Conservation (phyloP, 2,888 invertebrate species). For the Stenichneumon culpator region DNA sequence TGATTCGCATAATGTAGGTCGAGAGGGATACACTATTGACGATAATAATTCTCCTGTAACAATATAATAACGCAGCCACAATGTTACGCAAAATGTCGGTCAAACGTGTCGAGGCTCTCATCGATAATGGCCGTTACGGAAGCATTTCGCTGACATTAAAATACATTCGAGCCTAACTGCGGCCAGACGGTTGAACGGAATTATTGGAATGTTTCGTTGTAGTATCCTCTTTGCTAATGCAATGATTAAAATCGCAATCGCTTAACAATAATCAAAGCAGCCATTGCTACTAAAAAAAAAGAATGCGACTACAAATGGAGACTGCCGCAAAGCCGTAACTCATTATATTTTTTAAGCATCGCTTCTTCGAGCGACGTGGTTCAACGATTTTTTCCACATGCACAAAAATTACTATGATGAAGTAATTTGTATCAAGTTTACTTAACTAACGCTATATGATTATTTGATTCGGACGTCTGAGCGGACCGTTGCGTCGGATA, state of each 20-base stretch:
- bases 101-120: slow-evolving; percentile 39
- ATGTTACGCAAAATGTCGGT: slow-evolving; percentile 16
- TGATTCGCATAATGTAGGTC: slow-evolving; percentile 11
- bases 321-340: neutral
- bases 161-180: neutral
- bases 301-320: neutral
- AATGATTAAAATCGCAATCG: neutral
- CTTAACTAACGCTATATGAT: neutral
- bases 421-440: neutral
- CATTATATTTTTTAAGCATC: neutral
- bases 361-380: neutral
- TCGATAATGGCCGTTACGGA: neutral
- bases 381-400: neutral
- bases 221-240: too few relatives aligned
- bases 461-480: neutral
- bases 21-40: neutral
- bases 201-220: neutral
- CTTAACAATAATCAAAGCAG: neutral
- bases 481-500: neutral
- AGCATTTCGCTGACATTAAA: neutral
- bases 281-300: neutral
- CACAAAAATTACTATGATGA: neutral
- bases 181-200: neutral
- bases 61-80: neutral
- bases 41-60: neutral